Base-by-base conservation (phyloP, 2,888 invertebrate genomes). In the Globia sparganii region DNA sequence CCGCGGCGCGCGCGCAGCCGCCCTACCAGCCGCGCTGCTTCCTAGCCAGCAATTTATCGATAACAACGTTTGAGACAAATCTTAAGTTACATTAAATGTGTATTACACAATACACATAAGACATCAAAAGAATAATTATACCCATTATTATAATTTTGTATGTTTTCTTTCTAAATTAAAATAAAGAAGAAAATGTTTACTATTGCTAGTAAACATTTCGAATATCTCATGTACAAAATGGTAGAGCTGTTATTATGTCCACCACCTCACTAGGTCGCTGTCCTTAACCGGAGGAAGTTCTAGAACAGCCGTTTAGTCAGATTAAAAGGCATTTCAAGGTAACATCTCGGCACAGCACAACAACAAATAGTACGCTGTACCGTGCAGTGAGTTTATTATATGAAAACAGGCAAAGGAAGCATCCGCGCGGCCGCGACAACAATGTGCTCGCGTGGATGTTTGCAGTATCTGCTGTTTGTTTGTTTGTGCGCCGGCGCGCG, bases 381-480 rank as follows among this genome's bases (percentile, higher is more conserved):
- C 37, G 77, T 43, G 11, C 13, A 46, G 72, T 72, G 64, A 73
- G 80, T 79, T 83, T 85, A 81, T 80, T 72, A 80, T 88, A 88
- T 86, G 84, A 88, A 87, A 90, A 89, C 91, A 91, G 90, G 90
- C 90, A 88, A 79, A 90, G 92, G 92, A 91, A 92, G 90, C 86
- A 59, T 80, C 70, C 85, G 78, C 59, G 73, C 83, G 73, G 72
- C 79, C 72, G 74, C 77, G 80, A 85, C 86, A 90, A 91, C 91
- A 92, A 92, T 91, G 87, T 86, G 84, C 82, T 81, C 76, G 83
- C 87, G 89, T 85, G 88, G 87, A 88, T 88, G 88, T 88, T 88
- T 88, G 88, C 90, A 88, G 76, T 85, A 83, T 88, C 82, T 86
- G 75, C 80, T 90, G 90, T 92, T 92, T 91, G 91, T 91, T 91